Evolutionary conservation across 2,888 invertebrate genomes (phyloP).

Genomic region (Lepas anatifera): DNA sequence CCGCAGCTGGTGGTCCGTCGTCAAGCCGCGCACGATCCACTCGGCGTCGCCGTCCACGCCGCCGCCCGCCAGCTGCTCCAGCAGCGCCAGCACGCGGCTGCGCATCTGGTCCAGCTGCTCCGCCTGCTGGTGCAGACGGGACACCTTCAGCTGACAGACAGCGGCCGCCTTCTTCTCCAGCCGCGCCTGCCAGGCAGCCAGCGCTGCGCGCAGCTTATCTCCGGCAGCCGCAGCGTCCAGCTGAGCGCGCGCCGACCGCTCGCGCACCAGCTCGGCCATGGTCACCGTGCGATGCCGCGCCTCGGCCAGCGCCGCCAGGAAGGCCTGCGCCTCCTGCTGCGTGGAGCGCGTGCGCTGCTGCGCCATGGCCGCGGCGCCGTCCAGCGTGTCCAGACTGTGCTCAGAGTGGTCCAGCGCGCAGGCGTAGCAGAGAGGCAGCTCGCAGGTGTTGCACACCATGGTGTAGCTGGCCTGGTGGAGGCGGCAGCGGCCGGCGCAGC

Average conservation of each 20-base stretch:
- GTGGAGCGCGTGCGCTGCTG: neutral
- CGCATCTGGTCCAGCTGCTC: conserved; percentile 1
- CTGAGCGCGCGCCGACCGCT: conserved; percentile 6
- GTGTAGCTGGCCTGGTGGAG: neutral
- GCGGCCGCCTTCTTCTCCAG: neutral
- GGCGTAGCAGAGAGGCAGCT: conserved; percentile 7
- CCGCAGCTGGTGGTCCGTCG: neutral
- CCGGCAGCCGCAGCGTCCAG: conserved; percentile 3
- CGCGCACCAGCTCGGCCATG: neutral
- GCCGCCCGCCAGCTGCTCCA: neutral
- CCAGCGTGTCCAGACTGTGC: conserved; percentile 9
- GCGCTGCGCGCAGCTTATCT: neutral
- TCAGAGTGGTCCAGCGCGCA: conserved; percentile 9
- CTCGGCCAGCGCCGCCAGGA: conserved; percentile 1
- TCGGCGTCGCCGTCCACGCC: neutral
- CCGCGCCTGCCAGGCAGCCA: neutral
- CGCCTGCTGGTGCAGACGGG: neutral
- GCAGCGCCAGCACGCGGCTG: neutral
- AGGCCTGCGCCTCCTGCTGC: conserved; percentile 3
- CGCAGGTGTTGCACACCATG: conserved; percentile 11
- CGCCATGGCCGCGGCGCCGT: neutral
- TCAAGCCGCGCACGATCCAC: neutral
- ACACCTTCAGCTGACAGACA: conserved; percentile 5
- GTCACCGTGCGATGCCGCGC: neutral
- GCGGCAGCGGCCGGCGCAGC: neutral